A percentile compares a stretch with the other conserved stretches of the same genome.
phyloP scores from a whole-genome alignment of 2,888 invertebrate genomes.

The Synergus itoensis region DNA sequence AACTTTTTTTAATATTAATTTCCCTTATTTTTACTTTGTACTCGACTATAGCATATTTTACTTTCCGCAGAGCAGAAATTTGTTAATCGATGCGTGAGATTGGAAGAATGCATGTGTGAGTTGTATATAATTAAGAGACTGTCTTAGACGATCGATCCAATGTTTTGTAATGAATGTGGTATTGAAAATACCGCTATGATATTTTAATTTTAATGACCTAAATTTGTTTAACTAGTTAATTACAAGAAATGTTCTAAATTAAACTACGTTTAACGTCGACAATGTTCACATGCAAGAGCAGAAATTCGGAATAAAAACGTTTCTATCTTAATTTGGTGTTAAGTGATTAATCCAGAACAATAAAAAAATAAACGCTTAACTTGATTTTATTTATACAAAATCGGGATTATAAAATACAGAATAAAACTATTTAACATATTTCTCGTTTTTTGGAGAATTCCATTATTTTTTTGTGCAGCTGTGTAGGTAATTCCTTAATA shows the following conservation, averaged over 20 bases:
- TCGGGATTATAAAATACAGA: conserved; percentile 3
- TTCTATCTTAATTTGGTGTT: not conserved
- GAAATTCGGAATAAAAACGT: not conserved
- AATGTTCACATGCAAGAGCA: not conserved
- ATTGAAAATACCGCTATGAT: not conserved
- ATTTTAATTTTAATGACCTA: not conserved
- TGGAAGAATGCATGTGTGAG: conserved; percentile 36
- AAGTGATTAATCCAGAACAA: not conserved
- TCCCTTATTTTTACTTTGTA: not conserved
- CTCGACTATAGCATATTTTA: not conserved
- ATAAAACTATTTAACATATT: conserved; percentile 46
- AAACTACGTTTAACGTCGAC: not conserved
- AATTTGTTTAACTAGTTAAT: not conserved
- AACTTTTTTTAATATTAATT: not conserved
- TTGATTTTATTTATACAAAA: conserved; percentile 15
- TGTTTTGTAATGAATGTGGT: not conserved
- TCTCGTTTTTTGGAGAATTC: conserved; percentile 56
- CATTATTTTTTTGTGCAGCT: conserved; percentile 83
- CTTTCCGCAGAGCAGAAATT: conserved; percentile 42
- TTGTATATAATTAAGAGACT: conserved; percentile 37
- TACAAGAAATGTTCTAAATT: not conserved
- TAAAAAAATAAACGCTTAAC: not conserved
- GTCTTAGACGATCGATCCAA: conserved; percentile 3
- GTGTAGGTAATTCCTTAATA: conserved; percentile 83
- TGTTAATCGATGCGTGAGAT: not conserved